phyloP scores from a whole-genome alignment of 2,888 invertebrate genomes.

The Mesoligia furuncula region DNA sequence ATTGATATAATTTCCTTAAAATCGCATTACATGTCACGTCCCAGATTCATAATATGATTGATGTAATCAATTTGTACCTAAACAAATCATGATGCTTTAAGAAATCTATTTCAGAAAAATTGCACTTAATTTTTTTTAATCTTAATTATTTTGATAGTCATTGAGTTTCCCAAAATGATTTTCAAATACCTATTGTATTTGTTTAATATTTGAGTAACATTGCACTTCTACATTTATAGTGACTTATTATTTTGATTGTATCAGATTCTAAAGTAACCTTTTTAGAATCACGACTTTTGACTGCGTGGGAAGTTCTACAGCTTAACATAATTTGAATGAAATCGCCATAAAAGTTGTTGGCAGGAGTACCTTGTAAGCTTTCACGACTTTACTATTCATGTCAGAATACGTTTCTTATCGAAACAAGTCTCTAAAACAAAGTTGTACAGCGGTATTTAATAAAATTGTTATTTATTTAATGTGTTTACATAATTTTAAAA shows the following conservation, averaged over 20 bases:
- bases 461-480: too few relatives aligned
- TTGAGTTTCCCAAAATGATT: not conserved
- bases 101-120: not conserved
- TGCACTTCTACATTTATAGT: not conserved
- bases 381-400: conserved; percentile 50
- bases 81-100: not conserved
- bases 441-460: not conserved
- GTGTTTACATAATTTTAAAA: too few relatives aligned
- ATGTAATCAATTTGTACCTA: conserved; percentile 4
- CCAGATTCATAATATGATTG: not conserved
- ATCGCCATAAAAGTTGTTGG: conserved; percentile 52
- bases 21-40: not conserved
- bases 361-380: conserved; percentile 43
- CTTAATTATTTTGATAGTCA: not conserved
- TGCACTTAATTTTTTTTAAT: not conserved
- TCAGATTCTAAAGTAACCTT: conserved; percentile 52
- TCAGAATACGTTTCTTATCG: conserved; percentile 43
- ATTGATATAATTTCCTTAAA: conserved; percentile 14
- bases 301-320: conserved; percentile 54
- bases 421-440: conserved; percentile 24
- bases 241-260: conserved; percentile 12
- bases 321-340: conserved; percentile 61
- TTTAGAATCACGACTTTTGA: conserved; percentile 57
- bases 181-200: not conserved
- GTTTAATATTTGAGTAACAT: not conserved